Conservation (phyloP, 2,888 invertebrate species). For the Ophraella communa region DNA sequence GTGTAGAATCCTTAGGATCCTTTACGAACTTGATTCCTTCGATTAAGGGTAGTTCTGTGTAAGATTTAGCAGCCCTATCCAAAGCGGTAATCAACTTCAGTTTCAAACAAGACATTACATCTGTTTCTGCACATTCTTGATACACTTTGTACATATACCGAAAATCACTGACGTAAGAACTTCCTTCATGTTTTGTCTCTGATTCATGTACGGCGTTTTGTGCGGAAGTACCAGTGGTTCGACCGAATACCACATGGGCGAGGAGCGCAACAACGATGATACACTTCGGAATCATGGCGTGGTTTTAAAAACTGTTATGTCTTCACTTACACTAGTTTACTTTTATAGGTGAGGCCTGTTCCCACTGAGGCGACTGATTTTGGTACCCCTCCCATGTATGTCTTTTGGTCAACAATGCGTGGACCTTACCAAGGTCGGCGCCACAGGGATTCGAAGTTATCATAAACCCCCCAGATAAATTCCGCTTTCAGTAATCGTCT, state of each 20-base stretch:
- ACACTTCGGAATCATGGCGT: conserved; percentile 65
- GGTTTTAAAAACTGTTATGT: conserved; percentile 54
- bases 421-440: conserved; percentile 17
- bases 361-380: conserved; percentile 24
- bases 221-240: conserved; percentile 60
- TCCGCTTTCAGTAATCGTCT: no score
- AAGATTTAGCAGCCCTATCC: conserved; percentile 72
- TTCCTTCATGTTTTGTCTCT: conserved; percentile 51
- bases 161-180: conserved; percentile 68
- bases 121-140: conserved; percentile 77
- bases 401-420: conserved; percentile 22
- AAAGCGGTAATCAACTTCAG: conserved; percentile 79
- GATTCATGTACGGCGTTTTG: conserved; percentile 59
- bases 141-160: conserved; percentile 79
- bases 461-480: not conserved
- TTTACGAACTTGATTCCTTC: conserved; percentile 80
- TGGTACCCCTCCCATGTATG: conserved; percentile 20
- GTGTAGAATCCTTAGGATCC: conserved; percentile 62
- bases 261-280: conserved; percentile 65
- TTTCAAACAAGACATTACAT: conserved; percentile 77
- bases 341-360: conserved; percentile 49
- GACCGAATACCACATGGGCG: conserved; percentile 63
- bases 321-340: conserved; percentile 57
- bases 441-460: not conserved
- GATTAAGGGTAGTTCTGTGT: conserved; percentile 69